A percentile compares a stretch with the other conserved stretches of the same genome.
phyloP scores from a whole-genome alignment of 2,113 vertebrate species.

The Dendropsophus ebraccatus region DNA sequence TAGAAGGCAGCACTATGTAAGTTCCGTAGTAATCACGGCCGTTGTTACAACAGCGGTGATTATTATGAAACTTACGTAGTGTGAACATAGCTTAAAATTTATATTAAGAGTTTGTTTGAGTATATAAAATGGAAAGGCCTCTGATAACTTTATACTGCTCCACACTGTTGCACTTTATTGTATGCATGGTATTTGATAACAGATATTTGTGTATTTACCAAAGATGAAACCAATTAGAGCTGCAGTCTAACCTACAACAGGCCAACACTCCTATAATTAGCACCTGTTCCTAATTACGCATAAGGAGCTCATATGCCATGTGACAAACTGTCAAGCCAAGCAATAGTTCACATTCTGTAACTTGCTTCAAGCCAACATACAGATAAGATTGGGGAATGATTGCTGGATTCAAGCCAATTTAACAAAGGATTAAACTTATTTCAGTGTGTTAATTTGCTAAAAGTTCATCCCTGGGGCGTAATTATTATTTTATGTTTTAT shows the following conservation, averaged over 20 bases:
- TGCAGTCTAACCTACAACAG: background rate
- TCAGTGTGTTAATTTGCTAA: too few relatives aligned
- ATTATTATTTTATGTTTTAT: too few relatives aligned
- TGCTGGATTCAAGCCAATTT: background rate
- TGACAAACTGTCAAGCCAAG: conserved; percentile 8
- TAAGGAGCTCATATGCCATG: background rate
- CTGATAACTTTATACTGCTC: background rate
- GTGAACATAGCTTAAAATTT: too few relatives aligned
- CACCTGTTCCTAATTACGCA: background rate
- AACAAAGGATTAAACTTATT: background rate
- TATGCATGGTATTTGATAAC: background rate
- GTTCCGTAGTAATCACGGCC: too few relatives aligned
- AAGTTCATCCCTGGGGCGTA: too few relatives aligned
- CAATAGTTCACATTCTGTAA: conserved; percentile 24
- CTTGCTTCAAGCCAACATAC: background rate
- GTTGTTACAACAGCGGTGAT: too few relatives aligned
- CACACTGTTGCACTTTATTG: background rate
- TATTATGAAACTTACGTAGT: too few relatives aligned
- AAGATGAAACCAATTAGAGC: background rate
- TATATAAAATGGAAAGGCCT: background rate
- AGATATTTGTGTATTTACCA: background rate
- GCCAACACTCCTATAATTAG: conserved; percentile 3
- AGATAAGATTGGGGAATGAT: background rate
- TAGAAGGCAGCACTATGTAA: too few relatives aligned
- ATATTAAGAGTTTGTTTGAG: background rate